Conservation (phyloP, 1,140 invertebrate genomes). For the Druon quercuslanigerum region DNA sequence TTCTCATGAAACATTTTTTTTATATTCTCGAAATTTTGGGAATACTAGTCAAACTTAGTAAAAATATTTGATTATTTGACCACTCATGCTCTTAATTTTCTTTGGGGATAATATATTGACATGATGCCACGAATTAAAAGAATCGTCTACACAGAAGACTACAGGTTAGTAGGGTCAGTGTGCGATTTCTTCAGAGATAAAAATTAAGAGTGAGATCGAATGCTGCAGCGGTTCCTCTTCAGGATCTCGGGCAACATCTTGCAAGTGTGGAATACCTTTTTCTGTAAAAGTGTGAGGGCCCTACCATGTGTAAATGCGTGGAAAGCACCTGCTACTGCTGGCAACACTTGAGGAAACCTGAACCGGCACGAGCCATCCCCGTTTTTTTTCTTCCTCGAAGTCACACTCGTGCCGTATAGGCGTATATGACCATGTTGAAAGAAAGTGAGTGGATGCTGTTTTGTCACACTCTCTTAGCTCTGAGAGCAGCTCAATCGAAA, state of each 20-base stretch:
- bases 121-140: too few relatives aligned
- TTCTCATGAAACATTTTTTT: too few relatives aligned
- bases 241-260: constrained; percentile 57
- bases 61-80: too few relatives aligned
- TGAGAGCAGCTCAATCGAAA: constrained; percentile 8
- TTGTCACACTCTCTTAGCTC: constrained; percentile 31
- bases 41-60: too few relatives aligned
- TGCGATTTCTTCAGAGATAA: constrained; percentile 43
- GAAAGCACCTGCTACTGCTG: constrained; percentile 64
- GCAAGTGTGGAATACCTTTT: constrained; percentile 62
- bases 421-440: constrained; percentile 38
- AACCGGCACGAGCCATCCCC: constrained; percentile 54
- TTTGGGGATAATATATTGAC: too few relatives aligned
- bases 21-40: too few relatives aligned
- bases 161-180: background rate
- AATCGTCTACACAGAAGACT: too few relatives aligned
- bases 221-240: constrained; percentile 60
- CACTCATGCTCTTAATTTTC: too few relatives aligned
- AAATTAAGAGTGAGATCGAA: constrained; percentile 48
- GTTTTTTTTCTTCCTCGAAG: constrained; percentile 41
- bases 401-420: constrained; percentile 42
- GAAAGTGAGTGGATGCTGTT: constrained; percentile 45
- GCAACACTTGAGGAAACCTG: constrained; percentile 52
- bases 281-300: constrained; percentile 48
- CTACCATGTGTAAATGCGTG: constrained; percentile 60